Conservation (phyloP, 2,113 vertebrate genomes). For the Tragelaphus imberbis region DNA sequence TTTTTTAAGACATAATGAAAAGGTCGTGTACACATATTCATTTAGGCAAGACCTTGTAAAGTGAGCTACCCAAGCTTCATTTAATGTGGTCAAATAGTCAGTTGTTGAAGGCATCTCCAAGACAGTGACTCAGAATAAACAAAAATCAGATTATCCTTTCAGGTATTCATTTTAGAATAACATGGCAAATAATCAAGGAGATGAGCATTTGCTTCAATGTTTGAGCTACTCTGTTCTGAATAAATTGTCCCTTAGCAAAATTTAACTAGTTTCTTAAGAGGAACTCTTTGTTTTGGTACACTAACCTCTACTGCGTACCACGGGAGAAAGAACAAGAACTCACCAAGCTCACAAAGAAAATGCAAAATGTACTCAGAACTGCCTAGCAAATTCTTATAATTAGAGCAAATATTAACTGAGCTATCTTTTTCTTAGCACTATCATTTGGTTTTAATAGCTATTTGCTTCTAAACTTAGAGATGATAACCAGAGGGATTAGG, state of each 20-base stretch:
- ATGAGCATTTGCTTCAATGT: not conserved
- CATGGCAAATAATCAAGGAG: not conserved
- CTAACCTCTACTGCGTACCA: not conserved
- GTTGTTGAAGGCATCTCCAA: not conserved
- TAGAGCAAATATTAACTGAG: not conserved
- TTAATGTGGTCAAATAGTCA: not conserved
- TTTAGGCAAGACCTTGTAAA: not conserved
- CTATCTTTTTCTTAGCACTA: not conserved
- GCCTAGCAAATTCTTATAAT: not conserved
- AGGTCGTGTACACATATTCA: not conserved
- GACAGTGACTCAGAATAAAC: not conserved
- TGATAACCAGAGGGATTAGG: not conserved
- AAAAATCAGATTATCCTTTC: not conserved
- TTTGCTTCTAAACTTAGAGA: constrained; percentile 25
- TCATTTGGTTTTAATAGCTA: not conserved
- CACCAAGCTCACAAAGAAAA: not conserved
- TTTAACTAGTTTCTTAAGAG: not conserved
- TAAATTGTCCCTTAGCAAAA: not conserved
- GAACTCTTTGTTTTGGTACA: not conserved
- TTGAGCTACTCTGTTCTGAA: not conserved
- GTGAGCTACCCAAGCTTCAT: not conserved
- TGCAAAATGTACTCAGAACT: not conserved
- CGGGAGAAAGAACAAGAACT: not conserved
- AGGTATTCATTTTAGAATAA: not conserved
- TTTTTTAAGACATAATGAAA: not conserved